Evolutionary conservation across 2,888 invertebrate species (phyloP).

Genomic region (Muschampia staudingeri): DNA sequence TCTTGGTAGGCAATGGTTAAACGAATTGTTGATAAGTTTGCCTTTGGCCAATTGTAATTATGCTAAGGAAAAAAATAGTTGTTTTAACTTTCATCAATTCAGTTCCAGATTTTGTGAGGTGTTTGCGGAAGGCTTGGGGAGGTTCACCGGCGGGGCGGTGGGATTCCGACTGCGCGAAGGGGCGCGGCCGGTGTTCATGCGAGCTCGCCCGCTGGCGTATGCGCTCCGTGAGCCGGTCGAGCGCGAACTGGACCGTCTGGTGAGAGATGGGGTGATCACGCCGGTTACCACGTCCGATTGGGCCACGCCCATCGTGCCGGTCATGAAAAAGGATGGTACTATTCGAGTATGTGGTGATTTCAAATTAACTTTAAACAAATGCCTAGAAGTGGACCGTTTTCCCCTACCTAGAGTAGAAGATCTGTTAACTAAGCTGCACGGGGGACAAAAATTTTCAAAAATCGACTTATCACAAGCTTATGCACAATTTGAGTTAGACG

Average conservation of each 20-base stretch:
- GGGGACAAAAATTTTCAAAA: no score
- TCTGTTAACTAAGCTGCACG: no score
- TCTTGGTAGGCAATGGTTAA: neutral
- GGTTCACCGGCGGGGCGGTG: neutral
- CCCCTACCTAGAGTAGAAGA: no score
- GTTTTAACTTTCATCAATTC: neutral
- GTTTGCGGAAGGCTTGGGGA: neutral
- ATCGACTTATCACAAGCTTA: no score
- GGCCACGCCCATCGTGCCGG: no score
- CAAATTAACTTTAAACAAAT: no score
- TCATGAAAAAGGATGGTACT: no score
- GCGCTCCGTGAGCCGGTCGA: neutral
- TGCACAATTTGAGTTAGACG: no score
- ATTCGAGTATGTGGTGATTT: no score
- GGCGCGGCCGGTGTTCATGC: neutral
- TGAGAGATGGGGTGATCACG: no score
- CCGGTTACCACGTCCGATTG: no score
- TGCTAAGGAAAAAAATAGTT: neutral
- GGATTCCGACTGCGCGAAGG: neutral
- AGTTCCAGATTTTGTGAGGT: neutral
- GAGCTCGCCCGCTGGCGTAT: neutral
- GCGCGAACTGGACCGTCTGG: neutral
- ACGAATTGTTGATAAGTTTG: neutral
- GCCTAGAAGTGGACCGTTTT: no score
- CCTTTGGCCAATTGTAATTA: neutral